These are phyloP conservation scores for Synanthedon formicaeformis DNA, from an alignment of 2,888 invertebrate species.

Conservation along the genomic window DNA sequence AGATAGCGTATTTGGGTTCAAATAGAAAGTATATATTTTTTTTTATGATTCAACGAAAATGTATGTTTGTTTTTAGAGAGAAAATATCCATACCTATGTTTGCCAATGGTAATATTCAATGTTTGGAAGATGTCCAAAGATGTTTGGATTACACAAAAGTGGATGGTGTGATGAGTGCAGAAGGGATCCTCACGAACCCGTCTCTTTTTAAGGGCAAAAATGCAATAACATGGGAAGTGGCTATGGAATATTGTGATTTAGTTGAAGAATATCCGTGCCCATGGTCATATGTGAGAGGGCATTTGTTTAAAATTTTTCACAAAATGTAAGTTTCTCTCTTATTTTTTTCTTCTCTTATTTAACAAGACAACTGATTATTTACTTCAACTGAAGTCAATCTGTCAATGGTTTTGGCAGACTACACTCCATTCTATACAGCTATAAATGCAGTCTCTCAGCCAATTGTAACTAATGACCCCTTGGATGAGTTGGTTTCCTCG, in stretches of 20 bases:
- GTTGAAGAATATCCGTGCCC: slow-evolving; percentile 89
- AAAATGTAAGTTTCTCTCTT: slow-evolving; percentile 77
- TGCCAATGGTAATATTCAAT: slow-evolving; percentile 98
- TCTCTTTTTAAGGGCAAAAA: slow-evolving; percentile 83
- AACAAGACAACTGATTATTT: too few species aligned
- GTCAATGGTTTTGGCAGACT: too few species aligned
- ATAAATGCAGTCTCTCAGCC: not conserved
- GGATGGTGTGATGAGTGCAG: slow-evolving; percentile 90
- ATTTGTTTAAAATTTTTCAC: slow-evolving; percentile 96
- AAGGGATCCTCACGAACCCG: slow-evolving; percentile 99
- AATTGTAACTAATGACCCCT: too few species aligned
- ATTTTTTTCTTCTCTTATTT: too few species aligned
- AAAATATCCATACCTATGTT: slow-evolving; percentile 92
- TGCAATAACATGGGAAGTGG: slow-evolving; percentile 91
- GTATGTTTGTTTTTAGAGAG: slow-evolving; percentile 68
- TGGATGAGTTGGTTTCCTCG: too few species aligned
- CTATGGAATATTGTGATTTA: slow-evolving; percentile 86
- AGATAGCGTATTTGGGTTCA: not conserved
- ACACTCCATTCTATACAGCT: not conserved
- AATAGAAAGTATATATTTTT: not conserved
- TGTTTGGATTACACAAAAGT: slow-evolving; percentile 90
- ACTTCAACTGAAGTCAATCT: too few species aligned
- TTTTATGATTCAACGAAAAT: not conserved
- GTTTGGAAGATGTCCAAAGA: slow-evolving; percentile 84
- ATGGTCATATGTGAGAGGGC: slow-evolving; percentile 90